Evolutionary conservation across 2,888 invertebrate genomes (phyloP), one percentile per base, ranked within the genome.

Genomic region (Herminia tarsipennalis): DNA sequence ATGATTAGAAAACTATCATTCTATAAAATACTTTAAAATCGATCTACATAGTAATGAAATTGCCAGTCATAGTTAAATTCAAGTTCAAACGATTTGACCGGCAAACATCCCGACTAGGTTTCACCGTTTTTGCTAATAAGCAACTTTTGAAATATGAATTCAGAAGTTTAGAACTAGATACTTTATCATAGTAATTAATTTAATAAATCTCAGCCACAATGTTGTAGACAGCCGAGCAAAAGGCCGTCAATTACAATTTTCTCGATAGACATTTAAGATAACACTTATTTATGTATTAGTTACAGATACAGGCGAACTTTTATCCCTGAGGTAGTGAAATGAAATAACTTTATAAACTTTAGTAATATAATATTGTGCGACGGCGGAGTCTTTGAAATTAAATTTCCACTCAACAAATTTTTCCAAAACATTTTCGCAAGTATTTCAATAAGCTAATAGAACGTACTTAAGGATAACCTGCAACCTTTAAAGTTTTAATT

Each of bases 301-400:
- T 56, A 56, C 53, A 55, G 55, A 65, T 60, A 61, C 44, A 52
- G 50, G 42, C 51, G 35, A 77, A 75, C 66, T 75, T 76, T 76
- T 73, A 73, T 77, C 70, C 71, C 70, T 66, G 58, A 70, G 68
- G 69, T 72, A 76, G 65, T 71, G 59, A 80, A 79, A 83, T 83
- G 68, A 83, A 84, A 83, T 81, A 81, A 80, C 82, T 83, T 81
- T 52, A 54, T 48, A 56, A 83, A 83, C 73, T 83, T 72, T 9
- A 55, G 67, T 70, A 75, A 80, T 78, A 75, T 75, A 72, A 81
- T 76, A 76, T 75, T 69, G 65, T 70, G 75, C 59, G 66, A 72
- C 61, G 58, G 50, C 42, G 60, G 61, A n/a, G 56, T 70, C 56
- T 67, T 60, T 73, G 64, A 77, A 78, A 83, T 79, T 76, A 76